Evolutionary conservation across 2,888 invertebrate genomes (phyloP).

Genomic region (Pediacus dermestoides): DNA sequence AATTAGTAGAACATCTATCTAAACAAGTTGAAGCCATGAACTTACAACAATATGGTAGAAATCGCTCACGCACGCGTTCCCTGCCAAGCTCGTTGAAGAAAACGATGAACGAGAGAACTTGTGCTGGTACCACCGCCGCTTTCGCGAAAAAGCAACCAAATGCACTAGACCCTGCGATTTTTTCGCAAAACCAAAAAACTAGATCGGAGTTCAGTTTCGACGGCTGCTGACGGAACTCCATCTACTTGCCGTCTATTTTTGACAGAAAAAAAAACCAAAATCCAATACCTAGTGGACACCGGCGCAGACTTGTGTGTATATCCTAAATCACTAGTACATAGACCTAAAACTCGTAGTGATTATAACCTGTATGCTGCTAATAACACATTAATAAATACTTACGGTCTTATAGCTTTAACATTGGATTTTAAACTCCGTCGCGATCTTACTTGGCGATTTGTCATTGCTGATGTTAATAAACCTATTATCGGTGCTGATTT

Average conservation of each 20-base stretch:
- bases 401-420: slow-evolving; percentile 11
- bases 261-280: slow-evolving; percentile 12
- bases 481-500: slow-evolving; percentile 13
- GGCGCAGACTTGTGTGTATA: slow-evolving; percentile 18
- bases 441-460: slow-evolving; percentile 8
- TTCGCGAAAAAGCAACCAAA: too few relatives aligned
- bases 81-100: too few relatives aligned
- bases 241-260: slow-evolving; percentile 14
- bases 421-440: slow-evolving; percentile 11
- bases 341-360: not conserved
- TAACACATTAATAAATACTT: slow-evolving; percentile 12
- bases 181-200: slow-evolving; percentile 17
- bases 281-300: slow-evolving; percentile 15
- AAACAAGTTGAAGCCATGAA: too few relatives aligned
- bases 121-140: too few relatives aligned
- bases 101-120: too few relatives aligned
- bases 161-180: too few relatives aligned
- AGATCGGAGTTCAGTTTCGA: slow-evolving; percentile 7
- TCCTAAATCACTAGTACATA: slow-evolving; percentile 7
- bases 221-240: slow-evolving; percentile 9
- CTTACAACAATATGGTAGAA: too few relatives aligned
- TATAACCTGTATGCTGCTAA: slow-evolving; percentile 13
- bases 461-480: slow-evolving; percentile 8
- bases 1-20: too few relatives aligned
- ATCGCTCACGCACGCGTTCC: too few relatives aligned